Base-by-base conservation (phyloP, 2,888 invertebrate genomes). In the Sialis fuliginosa region DNA sequence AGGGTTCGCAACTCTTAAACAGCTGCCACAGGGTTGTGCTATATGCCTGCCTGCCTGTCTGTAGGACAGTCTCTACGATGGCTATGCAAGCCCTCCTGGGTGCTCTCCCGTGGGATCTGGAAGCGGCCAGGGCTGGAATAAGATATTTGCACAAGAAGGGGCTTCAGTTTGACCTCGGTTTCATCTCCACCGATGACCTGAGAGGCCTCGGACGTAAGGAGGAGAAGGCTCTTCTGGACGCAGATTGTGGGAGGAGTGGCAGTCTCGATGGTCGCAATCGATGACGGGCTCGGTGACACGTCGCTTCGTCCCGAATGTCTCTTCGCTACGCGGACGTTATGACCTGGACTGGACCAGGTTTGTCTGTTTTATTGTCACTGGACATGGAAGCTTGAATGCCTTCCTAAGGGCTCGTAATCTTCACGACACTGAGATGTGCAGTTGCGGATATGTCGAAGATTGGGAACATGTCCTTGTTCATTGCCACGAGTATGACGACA, bases 31-130 rank as follows among this genome's bases (percentile, higher is more conserved):
- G 50, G 8, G 37, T 46, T 9, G 44, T 39, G 4, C 22, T 53
- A 44, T 48, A 48, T 48, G 51, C 52, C 1, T 49, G 52, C 35
- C 4, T 47, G 33, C 39, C 44, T 6, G 51, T 53, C 0, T 54
- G 52, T 33, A 47, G 51, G 22, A 53, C 52, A 1, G 52, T 53
- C 1, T 52, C 52, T 2, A 50, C 50, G 9, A 50, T 49, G 6
- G 48, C 50, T 1, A 49, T 54, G 52, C 52, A 52, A 47, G 49
- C 49, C 7, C 35, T 53, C 8, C 34, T 44, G 35, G 52, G 52
- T 2, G 45, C 6, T 2, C 31, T 52, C 3, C 51, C 48, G 7
- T 53, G 50, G 52, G 50, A 50, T 42, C 31, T 53, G 4, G 49
- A 51, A 12, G 45, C 39, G 33, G 9, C 41, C 2, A 51, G 37